Base-by-base conservation (phyloP, 2,888 invertebrate genomes). In the Stenchaetothrips biformis region DNA sequence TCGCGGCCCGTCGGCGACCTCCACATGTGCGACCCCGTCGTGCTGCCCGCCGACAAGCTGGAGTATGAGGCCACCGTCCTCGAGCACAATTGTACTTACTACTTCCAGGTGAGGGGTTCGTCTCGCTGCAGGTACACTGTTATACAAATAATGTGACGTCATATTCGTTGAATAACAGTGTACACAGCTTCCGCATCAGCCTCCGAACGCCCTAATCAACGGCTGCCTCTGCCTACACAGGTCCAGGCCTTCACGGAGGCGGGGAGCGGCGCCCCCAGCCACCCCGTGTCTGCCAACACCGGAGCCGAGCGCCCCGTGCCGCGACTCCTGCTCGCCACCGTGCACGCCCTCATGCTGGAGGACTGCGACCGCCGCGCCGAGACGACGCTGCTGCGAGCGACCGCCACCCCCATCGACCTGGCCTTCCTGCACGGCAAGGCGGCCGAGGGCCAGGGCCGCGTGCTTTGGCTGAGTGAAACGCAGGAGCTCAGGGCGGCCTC, bases 171-270 rank as follows among this genome's bases (percentile, higher is more conserved):
- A n/a, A n/a, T n/a, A n/a, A n/a, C n/a, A n/a, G n/a, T n/a, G n/a
- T n/a, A n/a, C 37, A 37, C 37, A 37, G 37, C 37, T 4, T 37
- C 37, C 37, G 37, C 37, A 4, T 37, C 37, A 37, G 2, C 4
- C 37, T 37, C 37, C 37, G 37, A 37, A 37, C 37, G 37, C 37
- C 37, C 37, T 37, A 4, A 37, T 1, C 4, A 37, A 37, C 37
- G 37, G 37, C 37, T 4, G 37, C 37, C 37, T 37, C 4, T 37
- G 37, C 37, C 4, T 37, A 4, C 87, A 79, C 86, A 94, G 92
- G 94, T 96, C 1, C 91, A 92, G 85, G 96, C 96, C 0, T 93
- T 91, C 84, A 96, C 95, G 0, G 90, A 91, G 80, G 92, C 93
- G 21, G 95, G 95, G 0, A 91, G 91, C 81, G 95, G 97, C 2